These are phyloP conservation scores for Wiebesia pumilae DNA, from an alignment of 1,140 invertebrate genomes.

Conservation along the genomic window DNA sequence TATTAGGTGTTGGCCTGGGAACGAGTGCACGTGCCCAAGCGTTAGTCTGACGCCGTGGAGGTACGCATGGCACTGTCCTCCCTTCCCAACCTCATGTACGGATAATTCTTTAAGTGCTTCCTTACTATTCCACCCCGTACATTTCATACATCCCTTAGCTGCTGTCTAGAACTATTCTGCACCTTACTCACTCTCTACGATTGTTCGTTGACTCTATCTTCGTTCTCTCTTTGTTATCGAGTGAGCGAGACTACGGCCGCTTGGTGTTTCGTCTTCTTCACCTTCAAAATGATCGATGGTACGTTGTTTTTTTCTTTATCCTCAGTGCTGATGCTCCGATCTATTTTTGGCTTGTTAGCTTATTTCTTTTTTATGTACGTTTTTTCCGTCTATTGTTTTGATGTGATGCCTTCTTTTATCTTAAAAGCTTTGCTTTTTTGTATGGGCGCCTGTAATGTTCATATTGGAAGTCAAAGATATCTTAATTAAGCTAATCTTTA, in stretches of 20 bases:
- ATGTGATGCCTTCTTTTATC: background rate
- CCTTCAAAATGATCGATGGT: background rate
- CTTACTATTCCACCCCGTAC: slow-evolving; percentile 55
- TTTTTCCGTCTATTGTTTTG: slow-evolving; percentile 27
- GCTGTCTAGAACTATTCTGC: background rate
- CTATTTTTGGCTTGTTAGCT: slow-evolving; percentile 28
- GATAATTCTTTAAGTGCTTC: slow-evolving; percentile 77
- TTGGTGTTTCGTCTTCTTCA: background rate
- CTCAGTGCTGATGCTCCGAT: background rate
- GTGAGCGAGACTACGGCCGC: background rate
- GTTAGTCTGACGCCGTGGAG: background rate
- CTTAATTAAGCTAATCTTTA: slow-evolving; percentile 47
- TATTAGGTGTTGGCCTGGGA: slow-evolving; percentile 75
- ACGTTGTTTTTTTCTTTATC: slow-evolving; percentile 19
- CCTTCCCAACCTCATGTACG: slow-evolving; percentile 70
- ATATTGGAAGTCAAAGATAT: slow-evolving; percentile 1
- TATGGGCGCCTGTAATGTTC: background rate
- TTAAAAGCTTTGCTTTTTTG: background rate
- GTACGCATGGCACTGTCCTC: background rate
- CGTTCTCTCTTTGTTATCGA: background rate
- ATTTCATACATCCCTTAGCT: background rate
- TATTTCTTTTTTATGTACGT: slow-evolving; percentile 10
- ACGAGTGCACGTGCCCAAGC: slow-evolving; percentile 70
- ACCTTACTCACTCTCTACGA: background rate
- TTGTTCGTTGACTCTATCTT: background rate